A percentile compares a stretch with the other conserved stretches of the same genome.
Evolutionary conservation across 2,888 invertebrate species (phyloP).

Genomic region (Pyralis farinalis): DNA sequence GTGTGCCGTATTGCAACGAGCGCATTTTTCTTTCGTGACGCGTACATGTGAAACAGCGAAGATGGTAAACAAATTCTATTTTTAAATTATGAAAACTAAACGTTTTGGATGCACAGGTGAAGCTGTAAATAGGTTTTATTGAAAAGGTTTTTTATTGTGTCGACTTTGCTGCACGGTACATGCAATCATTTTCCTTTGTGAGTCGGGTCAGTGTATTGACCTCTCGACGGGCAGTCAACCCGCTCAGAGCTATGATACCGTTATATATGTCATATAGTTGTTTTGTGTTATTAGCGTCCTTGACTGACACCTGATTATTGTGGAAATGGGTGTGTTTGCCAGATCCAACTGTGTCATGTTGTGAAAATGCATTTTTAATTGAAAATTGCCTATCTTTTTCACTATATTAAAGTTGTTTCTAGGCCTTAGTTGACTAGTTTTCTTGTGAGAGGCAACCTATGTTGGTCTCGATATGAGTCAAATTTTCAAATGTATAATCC

Average conservation of each 20-base stretch:
- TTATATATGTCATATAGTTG: constrained; percentile 42
- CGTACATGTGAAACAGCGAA: not conserved
- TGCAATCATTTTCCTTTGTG: constrained; percentile 38
- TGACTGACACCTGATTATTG: constrained; percentile 21
- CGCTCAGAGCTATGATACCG: constrained; percentile 19
- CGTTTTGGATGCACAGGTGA: not conserved
- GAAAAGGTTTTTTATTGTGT: constrained; percentile 6
- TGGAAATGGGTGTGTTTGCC: constrained; percentile 11
- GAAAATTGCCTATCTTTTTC: no score
- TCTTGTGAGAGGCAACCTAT: no score
- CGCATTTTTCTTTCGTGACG: constrained; percentile 1
- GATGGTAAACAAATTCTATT: constrained; percentile 39
- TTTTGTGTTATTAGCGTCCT: constrained; percentile 15
- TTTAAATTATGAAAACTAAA: constrained; percentile 26
- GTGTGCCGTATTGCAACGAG: not conserved
- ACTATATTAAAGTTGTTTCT: no score
- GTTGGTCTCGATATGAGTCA: no score
- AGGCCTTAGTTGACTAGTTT: no score
- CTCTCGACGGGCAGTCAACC: constrained; percentile 46
- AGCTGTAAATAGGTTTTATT: constrained; percentile 7
- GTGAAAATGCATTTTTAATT: not conserved
- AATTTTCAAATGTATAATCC: no score
- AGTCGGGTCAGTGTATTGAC: constrained; percentile 43
- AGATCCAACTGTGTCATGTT: constrained; percentile 7
- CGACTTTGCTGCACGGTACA: not conserved